Conservation (phyloP, 2,113 vertebrate genomes). For the Brachypteracias leptosomus region DNA sequence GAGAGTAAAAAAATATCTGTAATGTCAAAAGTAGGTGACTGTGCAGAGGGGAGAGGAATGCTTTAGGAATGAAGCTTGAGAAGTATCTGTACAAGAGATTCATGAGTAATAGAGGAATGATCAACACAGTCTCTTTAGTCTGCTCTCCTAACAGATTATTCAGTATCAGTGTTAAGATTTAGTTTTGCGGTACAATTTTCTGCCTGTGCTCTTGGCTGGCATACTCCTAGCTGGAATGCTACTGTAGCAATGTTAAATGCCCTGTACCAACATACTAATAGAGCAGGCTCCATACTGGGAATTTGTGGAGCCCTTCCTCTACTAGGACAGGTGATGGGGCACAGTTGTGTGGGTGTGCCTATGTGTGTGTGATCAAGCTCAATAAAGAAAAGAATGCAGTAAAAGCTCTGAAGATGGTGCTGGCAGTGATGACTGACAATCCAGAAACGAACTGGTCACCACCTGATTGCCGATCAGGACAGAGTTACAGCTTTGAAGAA, state of each 20-base stretch:
- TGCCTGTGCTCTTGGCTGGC: not conserved
- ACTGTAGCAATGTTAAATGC: not conserved
- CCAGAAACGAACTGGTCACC: not conserved
- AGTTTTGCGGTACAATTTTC: not conserved
- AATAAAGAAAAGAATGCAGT: not conserved
- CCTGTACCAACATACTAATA: not conserved
- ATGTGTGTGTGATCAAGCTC: not conserved
- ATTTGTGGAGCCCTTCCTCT: not conserved
- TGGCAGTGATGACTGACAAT: not conserved
- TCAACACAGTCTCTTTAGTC: not conserved
- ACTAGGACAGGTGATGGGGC: not conserved
- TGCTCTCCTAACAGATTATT: not conserved
- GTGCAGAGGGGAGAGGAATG: not conserved
- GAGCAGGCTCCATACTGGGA: not conserved
- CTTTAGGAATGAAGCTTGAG: not conserved
- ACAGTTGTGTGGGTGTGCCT: not conserved
- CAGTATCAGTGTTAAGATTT: not conserved
- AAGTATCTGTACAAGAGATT: not conserved
- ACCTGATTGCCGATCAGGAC: not conserved
- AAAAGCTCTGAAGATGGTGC: not conserved
- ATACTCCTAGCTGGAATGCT: not conserved
- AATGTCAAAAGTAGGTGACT: not conserved
- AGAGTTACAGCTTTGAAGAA: not conserved
- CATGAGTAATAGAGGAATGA: not conserved
- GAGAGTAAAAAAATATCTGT: not conserved